A percentile compares a stretch with the other conserved stretches of the same genome.
Conservation (phyloP, 2,113 vertebrate genomes). For the Indicator indicator region DNA sequence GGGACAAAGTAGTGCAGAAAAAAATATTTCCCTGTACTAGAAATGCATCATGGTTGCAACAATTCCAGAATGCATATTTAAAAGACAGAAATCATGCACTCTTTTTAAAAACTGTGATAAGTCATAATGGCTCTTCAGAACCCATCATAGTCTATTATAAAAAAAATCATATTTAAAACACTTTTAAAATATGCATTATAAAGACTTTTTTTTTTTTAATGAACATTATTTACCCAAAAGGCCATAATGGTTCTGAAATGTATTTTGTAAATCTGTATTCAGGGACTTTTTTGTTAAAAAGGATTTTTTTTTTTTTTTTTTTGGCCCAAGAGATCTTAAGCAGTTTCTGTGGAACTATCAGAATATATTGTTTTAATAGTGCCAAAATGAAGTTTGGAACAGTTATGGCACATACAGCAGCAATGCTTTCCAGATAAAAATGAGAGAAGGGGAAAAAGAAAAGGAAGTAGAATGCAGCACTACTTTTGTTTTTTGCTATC, state of each 20-base stretch:
- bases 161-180: constrained; percentile 71
- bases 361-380: constrained; percentile 73
- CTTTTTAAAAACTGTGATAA: constrained; percentile 51
- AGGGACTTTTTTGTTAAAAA: constrained; percentile 52
- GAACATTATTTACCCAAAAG: constrained; percentile 78
- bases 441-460: not conserved
- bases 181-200: constrained; percentile 62
- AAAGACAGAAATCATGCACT: no score
- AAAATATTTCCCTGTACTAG: not conserved
- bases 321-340: constrained; percentile 71
- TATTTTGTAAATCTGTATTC: constrained; percentile 66
- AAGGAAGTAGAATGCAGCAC: not conserved
- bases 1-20: not conserved
- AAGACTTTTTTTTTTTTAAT: constrained; percentile 65
- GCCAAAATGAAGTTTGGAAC: constrained; percentile 54
- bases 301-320: not conserved
- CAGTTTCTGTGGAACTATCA: constrained; percentile 62
- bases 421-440: constrained; percentile 24
- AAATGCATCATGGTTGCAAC: constrained; percentile 2
- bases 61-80: constrained; percentile 42
- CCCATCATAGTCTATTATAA: constrained; percentile 61
- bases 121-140: constrained; percentile 67
- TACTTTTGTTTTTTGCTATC: not conserved
- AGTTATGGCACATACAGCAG: not conserved
- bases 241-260: constrained; percentile 71